Evolutionary conservation across 53 echinoderm and acorn worm species (phyloP).

Genomic region (Paelopatides confundens): DNA sequence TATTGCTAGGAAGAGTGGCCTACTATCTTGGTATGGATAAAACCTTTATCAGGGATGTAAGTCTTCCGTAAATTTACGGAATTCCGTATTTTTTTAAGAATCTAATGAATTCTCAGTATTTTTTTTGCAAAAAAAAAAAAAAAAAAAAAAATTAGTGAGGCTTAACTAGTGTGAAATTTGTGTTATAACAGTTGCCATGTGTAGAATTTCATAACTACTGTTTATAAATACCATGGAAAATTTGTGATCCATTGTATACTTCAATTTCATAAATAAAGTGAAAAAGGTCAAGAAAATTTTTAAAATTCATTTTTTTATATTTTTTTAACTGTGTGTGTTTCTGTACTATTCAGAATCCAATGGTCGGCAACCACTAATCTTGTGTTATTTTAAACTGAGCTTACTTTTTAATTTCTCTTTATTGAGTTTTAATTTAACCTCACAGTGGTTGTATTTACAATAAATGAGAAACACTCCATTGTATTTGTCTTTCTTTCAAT

Average conservation of each 20-base stretch:
- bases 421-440: background rate
- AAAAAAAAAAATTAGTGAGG: slow-evolving; percentile 21
- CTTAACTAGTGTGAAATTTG: slow-evolving; percentile 29
- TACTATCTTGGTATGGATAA: no score
- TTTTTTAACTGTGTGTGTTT: slow-evolving; percentile 24
- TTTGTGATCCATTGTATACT: slow-evolving; percentile 59
- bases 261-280: slow-evolving; percentile 48
- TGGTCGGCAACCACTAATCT: slow-evolving; percentile 40
- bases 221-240: slow-evolving; percentile 32
- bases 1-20: no score
- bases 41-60: no score
- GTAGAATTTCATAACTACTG: slow-evolving; percentile 31
- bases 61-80: no score
- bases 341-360: slow-evolving; percentile 28
- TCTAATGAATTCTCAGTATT: no score
- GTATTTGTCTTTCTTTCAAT: background rate
- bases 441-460: background rate
- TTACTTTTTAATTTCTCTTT: background rate
- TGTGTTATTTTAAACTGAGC: background rate
- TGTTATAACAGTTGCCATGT: slow-evolving; percentile 45
- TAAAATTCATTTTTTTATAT: background rate
- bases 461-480: background rate
- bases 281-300: slow-evolving; percentile 36
- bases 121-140: no score
- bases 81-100: no score